A percentile compares a stretch with the other conserved stretches of the same genome.
These are phyloP conservation scores for Heterochromis multidens DNA, from an alignment of 2,113 vertebrate species.

Conservation along the genomic window DNA sequence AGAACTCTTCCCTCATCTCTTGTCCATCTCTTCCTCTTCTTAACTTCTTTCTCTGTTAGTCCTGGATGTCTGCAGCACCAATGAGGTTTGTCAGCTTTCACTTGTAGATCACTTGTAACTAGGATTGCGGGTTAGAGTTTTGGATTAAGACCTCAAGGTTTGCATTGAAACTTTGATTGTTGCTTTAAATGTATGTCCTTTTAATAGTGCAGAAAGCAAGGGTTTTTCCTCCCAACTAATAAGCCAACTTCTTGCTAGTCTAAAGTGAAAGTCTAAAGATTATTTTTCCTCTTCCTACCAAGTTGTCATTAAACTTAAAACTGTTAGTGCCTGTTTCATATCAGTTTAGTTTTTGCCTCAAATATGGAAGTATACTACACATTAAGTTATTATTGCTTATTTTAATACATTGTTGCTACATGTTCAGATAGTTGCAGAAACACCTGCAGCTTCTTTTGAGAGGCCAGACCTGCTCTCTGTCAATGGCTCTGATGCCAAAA, in stretches of 20 bases:
- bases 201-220: background rate
- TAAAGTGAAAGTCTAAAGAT: background rate
- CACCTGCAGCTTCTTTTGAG: conserved; percentile 39
- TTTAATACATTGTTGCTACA: background rate
- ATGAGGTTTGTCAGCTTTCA: conserved; percentile 55
- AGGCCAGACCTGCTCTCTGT: conserved; percentile 38
- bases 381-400: background rate
- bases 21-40: conserved; percentile 28
- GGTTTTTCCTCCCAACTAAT: background rate
- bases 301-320: background rate
- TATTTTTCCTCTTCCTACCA: background rate
- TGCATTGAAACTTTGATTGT: background rate
- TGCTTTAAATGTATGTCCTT: background rate
- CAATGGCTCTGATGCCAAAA: conserved; percentile 49
- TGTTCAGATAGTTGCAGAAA: background rate
- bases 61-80: conserved; percentile 44
- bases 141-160: background rate
- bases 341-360: background rate
- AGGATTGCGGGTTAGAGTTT: background rate
- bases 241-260: background rate
- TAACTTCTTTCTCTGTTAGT: background rate
- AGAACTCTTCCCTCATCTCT: conserved; percentile 31
- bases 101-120: background rate
- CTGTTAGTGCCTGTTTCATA: background rate
- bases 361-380: background rate